Evolutionary conservation across 1,140 invertebrate genomes (phyloP).

Genomic region (Teleogryllus occipitalis): DNA sequence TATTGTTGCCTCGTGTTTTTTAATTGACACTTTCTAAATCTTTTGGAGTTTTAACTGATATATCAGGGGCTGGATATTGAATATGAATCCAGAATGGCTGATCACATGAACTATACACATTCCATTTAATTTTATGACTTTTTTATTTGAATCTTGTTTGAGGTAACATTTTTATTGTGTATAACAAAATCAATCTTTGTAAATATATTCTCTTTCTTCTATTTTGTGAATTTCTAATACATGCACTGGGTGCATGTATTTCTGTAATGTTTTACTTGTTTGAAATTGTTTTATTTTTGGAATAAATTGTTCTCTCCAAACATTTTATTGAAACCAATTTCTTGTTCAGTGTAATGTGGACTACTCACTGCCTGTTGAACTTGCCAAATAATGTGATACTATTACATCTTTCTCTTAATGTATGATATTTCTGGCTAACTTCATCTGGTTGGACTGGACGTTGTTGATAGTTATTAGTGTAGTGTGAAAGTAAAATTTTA

Average conservation of each 20-base stretch:
- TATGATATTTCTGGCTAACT: background rate
- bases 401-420: background rate
- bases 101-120: background rate
- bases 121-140: background rate
- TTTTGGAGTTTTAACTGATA: background rate
- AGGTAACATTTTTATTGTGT: background rate
- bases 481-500: too few relatives aligned
- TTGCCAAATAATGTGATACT: slow-evolving; percentile 1
- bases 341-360: background rate
- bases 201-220: background rate
- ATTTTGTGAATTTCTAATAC: background rate
- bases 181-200: too few relatives aligned
- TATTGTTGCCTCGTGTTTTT: background rate
- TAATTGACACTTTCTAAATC: background rate
- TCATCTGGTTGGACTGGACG: background rate
- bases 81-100: background rate
- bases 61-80: background rate
- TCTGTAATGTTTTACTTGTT: background rate
- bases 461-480: too few relatives aligned
- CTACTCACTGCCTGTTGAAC: background rate
- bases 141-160: background rate
- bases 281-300: too few relatives aligned
- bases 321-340: background rate
- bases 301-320: too few relatives aligned
- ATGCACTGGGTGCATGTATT: background rate